Conservation (phyloP, 2,797 vertebrate species). For the Chaetophractus vellerosus region DNA sequence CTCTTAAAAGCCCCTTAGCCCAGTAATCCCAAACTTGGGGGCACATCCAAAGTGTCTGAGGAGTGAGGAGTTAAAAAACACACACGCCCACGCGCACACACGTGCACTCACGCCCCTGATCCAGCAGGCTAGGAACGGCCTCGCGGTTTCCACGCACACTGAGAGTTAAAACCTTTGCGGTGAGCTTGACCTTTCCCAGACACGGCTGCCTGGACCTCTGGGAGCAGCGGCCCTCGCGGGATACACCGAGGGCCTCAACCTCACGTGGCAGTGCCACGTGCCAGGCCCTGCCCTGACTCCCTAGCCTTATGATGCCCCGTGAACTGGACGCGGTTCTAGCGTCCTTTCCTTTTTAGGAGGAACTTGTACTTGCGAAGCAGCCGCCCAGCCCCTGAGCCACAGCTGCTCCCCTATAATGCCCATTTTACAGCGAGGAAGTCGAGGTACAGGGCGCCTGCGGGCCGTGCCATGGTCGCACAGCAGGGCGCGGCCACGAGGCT, state of each 20-base stretch:
- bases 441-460: neutral
- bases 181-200: neutral
- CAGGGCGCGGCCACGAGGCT: neutral
- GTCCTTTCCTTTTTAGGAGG: too few species aligned
- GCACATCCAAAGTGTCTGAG: neutral
- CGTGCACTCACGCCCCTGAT: rapidly evolving
- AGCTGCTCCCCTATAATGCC: neutral
- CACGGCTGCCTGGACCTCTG: neutral
- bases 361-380: too few species aligned
- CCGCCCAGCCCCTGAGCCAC: too few species aligned
- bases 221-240: too few species aligned
- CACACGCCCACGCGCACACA: neutral
- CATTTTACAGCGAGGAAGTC: neutral
- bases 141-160: rapidly evolving
- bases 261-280: neutral
- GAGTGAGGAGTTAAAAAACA: too few species aligned
- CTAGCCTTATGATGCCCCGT: neutral
- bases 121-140: too few species aligned
- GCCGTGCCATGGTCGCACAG: neutral
- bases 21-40: neutral
- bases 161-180: neutral
- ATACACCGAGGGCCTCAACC: neutral
- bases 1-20: neutral
- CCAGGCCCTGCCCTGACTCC: neutral
- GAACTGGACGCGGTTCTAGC: neutral